Percentiles rank a stretch among this genome's conserved stretches.
phyloP scores from a whole-genome alignment of 2,888 invertebrate species.

The Drosophila affinis region DNA sequence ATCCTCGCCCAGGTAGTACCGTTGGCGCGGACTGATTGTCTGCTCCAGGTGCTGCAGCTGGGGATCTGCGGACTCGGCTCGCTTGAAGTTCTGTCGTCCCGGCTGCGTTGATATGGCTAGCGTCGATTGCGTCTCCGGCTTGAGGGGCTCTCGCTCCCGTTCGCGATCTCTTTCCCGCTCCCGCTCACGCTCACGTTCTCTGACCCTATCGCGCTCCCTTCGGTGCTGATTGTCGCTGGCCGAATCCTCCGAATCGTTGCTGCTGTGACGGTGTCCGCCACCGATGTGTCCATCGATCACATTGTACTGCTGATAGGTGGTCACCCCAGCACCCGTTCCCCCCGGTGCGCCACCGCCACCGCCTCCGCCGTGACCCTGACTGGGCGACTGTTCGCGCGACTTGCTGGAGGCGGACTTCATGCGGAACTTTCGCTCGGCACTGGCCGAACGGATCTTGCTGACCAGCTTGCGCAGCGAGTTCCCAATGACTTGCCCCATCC shows the following conservation, averaged over 20 bases:
- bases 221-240: conserved; percentile 52
- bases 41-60: conserved; percentile 55
- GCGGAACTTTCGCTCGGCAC: conserved; percentile 88
- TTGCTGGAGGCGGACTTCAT: conserved; percentile 85
- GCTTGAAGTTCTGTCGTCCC: conserved; percentile 41
- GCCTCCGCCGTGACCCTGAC: conserved; percentile 49
- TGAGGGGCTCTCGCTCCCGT: conserved; percentile 24
- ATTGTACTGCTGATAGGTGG: conserved; percentile 84
- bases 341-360: background rate
- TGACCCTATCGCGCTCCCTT: conserved; percentile 6
- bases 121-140: conserved; percentile 54
- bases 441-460: conserved; percentile 91
- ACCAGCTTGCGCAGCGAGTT: conserved; percentile 93
- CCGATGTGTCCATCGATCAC: conserved; percentile 84
- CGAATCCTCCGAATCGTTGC: conserved; percentile 66
- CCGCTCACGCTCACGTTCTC: conserved; percentile 8
- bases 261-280: conserved; percentile 60
- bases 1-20: conserved; percentile 94
- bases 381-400: conserved; percentile 85
- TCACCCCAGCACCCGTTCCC: conserved; percentile 35
- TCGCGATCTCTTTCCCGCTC: conserved; percentile 14
- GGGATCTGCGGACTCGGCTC: conserved; percentile 52
- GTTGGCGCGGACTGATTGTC: conserved; percentile 87
- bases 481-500: conserved; percentile 88
- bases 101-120: conserved; percentile 10